Evolutionary conservation across 2,113 vertebrate species (phyloP).

Genomic region (Talpa occidentalis): DNA sequence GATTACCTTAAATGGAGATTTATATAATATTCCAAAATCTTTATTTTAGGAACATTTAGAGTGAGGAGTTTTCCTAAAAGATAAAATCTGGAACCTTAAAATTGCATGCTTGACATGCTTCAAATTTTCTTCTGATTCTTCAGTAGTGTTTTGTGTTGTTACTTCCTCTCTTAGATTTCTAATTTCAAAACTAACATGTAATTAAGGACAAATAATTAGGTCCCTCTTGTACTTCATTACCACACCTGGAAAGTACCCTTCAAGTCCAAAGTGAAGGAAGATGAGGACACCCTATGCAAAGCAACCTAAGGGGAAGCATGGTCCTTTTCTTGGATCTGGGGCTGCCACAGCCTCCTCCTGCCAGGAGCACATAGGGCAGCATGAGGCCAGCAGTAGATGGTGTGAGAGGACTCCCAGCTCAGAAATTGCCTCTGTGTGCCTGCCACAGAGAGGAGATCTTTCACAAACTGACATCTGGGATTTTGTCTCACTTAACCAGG

Average conservation of each 20-base stretch:
- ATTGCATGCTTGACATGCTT: neutral
- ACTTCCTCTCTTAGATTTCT: neutral
- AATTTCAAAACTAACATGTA: neutral
- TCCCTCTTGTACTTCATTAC: neutral
- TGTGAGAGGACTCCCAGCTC: neutral
- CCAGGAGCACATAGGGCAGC: neutral
- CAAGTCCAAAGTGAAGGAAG: neutral
- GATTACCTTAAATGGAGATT: neutral
- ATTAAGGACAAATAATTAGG: conserved; percentile 15
- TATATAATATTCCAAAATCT: neutral
- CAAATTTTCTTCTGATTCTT: neutral
- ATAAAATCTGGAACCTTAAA: neutral
- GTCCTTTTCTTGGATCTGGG: neutral
- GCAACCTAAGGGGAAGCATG: neutral
- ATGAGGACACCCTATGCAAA: neutral
- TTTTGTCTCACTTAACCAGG: neutral
- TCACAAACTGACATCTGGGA: neutral
- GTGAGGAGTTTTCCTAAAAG: neutral
- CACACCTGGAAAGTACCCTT: neutral
- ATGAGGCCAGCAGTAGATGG: neutral
- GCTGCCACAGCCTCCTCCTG: neutral
- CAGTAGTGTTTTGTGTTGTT: neutral
- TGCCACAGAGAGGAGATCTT: neutral
- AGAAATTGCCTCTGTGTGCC: neutral
- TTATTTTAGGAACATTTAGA: conserved; percentile 29